A percentile compares a stretch with the other conserved stretches of the same genome.
Conservation (phyloP, 2,113 vertebrate species). For the Burhinus oedicnemus region DNA sequence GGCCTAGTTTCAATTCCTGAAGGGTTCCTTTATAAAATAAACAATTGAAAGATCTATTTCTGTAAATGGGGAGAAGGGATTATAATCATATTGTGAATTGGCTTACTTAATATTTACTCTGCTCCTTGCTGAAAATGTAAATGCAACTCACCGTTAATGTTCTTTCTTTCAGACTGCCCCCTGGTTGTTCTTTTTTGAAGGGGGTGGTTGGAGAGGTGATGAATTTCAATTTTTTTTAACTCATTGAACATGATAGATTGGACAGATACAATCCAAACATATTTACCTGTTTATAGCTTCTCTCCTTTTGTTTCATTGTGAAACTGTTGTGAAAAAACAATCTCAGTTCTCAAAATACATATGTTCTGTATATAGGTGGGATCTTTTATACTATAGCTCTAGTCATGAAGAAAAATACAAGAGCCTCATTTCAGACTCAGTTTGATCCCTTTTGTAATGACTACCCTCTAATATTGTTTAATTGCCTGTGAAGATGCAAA, state of each 20-base stretch:
- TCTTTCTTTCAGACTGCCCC: background rate
- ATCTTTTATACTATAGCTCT: background rate
- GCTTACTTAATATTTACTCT: background rate
- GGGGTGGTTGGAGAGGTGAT: background rate
- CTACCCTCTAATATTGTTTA: slow-evolving; percentile 21
- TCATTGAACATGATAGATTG: background rate
- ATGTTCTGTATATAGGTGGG: background rate
- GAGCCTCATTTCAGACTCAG: background rate
- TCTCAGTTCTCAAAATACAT: background rate
- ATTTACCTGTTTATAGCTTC: background rate
- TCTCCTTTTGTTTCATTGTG: background rate
- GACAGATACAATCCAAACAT: background rate
- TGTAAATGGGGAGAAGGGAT: background rate
- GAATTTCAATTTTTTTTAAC: background rate
- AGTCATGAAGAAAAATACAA: background rate
- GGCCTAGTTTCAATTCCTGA: background rate
- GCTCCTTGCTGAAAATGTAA: background rate
- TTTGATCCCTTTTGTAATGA: slow-evolving; percentile 5
- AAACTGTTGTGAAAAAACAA: background rate
- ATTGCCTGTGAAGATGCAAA: slow-evolving; percentile 41
- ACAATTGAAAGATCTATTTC: background rate
- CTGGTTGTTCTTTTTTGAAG: background rate
- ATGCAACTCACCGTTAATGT: background rate
- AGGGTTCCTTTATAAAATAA: background rate
- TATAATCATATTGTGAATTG: background rate